Conservation (phyloP, 2,888 invertebrate species). For the Dyspetes luteomarginatus region DNA sequence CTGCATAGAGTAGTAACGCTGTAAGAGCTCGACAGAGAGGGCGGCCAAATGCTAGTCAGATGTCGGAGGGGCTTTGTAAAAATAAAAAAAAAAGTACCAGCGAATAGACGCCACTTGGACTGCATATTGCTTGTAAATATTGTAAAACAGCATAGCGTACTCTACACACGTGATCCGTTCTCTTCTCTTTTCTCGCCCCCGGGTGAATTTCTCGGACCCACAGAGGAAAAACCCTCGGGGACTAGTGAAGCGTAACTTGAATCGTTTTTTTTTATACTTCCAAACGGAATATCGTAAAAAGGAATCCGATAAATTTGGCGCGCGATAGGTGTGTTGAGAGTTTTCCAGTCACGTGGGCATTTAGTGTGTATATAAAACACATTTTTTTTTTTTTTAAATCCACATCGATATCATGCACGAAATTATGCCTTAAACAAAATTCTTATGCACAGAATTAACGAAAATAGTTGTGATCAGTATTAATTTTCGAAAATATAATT, state of each 20-base stretch:
- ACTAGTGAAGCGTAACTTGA: conserved; percentile 19
- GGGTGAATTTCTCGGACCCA: conserved; percentile 22
- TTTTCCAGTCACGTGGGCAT: conserved; percentile 2
- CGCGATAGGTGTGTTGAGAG: background rate
- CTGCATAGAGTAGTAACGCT: background rate
- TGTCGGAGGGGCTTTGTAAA: conserved; percentile 24
- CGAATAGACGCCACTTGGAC: conserved; percentile 31
- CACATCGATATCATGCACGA: background rate
- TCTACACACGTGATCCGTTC: conserved; percentile 9
- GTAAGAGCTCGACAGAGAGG: conserved; percentile 4
- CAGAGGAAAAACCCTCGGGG: conserved; percentile 45
- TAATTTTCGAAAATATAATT: no score
- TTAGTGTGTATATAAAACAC: background rate
- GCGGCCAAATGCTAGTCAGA: background rate
- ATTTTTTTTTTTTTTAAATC: background rate
- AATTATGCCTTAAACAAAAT: background rate
- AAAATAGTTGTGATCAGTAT: background rate
- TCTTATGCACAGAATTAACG: background rate
- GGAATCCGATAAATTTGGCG: background rate
- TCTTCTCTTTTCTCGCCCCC: conserved; percentile 21
- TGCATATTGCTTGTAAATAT: conserved; percentile 66
- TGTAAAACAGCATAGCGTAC: conserved; percentile 46
- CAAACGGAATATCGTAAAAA: conserved; percentile 23
- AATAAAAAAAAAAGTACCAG: conserved; percentile 37
- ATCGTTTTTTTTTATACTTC: background rate